A percentile compares a stretch with the other conserved stretches of the same genome.
Evolutionary conservation across 2,113 vertebrate species (phyloP).

Genomic region (Hemichromis elongatus): DNA sequence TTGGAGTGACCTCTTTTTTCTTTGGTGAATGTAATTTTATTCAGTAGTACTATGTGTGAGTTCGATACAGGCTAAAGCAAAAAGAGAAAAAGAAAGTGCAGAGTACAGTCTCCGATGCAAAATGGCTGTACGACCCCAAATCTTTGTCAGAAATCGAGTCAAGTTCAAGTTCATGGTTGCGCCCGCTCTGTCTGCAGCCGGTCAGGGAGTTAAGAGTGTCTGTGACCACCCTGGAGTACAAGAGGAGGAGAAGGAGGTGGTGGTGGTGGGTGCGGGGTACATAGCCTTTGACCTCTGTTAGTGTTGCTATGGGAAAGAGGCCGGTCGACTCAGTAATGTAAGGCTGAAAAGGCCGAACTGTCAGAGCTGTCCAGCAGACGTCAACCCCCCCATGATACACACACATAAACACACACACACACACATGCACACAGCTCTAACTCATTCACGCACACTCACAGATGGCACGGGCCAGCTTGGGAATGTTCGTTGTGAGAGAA

Average conservation of each 20-base stretch:
- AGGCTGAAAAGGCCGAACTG: constrained; percentile 74
- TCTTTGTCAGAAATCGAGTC: not conserved
- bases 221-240: constrained; percentile 40
- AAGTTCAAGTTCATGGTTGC: constrained; percentile 66
- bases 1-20: constrained; percentile 45
- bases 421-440: not conserved
- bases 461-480: constrained; percentile 66
- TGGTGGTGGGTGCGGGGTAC: constrained; percentile 10
- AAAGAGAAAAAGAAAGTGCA: not conserved
- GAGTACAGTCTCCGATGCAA: not conserved
- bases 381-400: constrained; percentile 44
- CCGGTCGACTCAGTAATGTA: constrained; percentile 68
- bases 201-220: constrained; percentile 19
- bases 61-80: not conserved
- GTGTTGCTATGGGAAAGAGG: constrained; percentile 75
- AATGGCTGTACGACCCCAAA: not conserved
- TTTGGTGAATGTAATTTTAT: not conserved
- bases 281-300: constrained; percentile 73
- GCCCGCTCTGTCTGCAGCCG: constrained; percentile 13
- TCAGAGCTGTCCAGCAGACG: constrained; percentile 70
- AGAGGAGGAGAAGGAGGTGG: constrained; percentile 1
- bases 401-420: not conserved
- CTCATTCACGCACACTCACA: constrained; percentile 42
- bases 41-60: not conserved
- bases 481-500: constrained; percentile 53